Evolutionary conservation across 2,113 vertebrate genomes (phyloP), one percentile per base, ranked within the genome.

Genomic region (Forbesichthys papilliferus): DNA sequence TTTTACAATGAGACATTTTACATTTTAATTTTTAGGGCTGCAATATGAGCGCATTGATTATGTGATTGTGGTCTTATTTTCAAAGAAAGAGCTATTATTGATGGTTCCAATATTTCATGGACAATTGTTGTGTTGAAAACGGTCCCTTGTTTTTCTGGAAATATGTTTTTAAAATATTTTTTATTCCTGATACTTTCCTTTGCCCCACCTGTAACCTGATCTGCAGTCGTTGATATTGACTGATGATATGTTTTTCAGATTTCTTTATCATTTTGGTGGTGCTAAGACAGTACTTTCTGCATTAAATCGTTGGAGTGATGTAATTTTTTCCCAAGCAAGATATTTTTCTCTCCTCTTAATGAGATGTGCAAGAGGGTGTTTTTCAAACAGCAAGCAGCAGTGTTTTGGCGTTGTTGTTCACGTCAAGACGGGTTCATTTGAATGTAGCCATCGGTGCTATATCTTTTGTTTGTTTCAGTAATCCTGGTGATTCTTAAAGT

Each of bases 1-100:
- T 86, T 90, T 88, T 84, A 56, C 10, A 75, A 55, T 81, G 46
- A 71, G 78, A 82, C 69, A 65, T 83, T 84, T 84, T 65, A 55
- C 74, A 49, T 48, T 36, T 55, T 18, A 3, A 56, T 75, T 88
- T 87, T 75, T n/a, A 63, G 58, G 60, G 76, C 59, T 80, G 64
- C 70, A 53, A 56, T 58, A 78, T 81, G 74, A 27, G 65, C 34
- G 61, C 67, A 11, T 77, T 66, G 66, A 74, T 76, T 74, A 74
- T 82, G 57, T 73, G 51, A 53, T 16, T 77, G 73, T 80, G 78
- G 64, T 83, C 36, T 16, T 73, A 16, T 89, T 87, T 88, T 76
- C 60, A 16, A 60, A 68, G 51, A 59, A 36, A 75, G 20, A 79
- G 75, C 73, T 64, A 62, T 89, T 76, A 75, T 83, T 61, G 76